Percentiles rank a stretch among this genome's conserved stretches.
phyloP scores from a whole-genome alignment of 2,113 vertebrate species.

The Hippolais icterina region DNA sequence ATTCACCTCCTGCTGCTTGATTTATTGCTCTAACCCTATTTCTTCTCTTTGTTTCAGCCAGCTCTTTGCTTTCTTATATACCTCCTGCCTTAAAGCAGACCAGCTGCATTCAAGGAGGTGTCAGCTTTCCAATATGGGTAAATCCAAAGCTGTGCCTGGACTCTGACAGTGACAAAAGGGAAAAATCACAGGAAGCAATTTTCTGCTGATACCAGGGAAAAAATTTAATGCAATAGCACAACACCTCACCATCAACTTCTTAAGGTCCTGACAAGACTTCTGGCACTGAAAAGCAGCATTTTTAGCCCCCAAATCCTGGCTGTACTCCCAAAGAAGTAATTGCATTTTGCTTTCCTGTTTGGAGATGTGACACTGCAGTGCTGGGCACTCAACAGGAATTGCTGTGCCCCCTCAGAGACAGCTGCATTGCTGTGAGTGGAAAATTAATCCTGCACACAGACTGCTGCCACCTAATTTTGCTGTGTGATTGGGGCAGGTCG shows the following conservation, averaged over 20 bases:
- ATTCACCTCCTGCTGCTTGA: constrained; percentile 46
- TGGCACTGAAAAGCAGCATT: not conserved
- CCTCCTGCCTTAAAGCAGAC: constrained; percentile 1
- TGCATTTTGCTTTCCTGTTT: constrained; percentile 19
- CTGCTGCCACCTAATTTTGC: not conserved
- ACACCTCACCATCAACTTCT: not conserved
- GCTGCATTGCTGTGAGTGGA: constrained; percentile 2
- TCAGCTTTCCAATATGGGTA: not conserved
- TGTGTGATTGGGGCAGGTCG: not conserved
- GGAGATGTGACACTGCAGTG: not conserved
- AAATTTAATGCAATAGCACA: not conserved
- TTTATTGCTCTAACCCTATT: constrained; percentile 36
- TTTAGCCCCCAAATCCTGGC: not conserved
- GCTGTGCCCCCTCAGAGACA: not conserved
- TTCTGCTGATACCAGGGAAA: not conserved
- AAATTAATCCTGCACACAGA: not conserved
- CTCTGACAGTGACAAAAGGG: not conserved
- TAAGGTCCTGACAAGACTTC: not conserved
- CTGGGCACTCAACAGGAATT: not conserved
- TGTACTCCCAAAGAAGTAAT: not conserved
- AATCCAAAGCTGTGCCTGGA: not conserved
- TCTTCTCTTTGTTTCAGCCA: constrained; percentile 11
- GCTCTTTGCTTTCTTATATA: not conserved
- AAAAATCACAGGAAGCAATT: constrained; percentile 18
- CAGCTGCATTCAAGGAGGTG: not conserved